phyloP scores from a whole-genome alignment of 2,888 invertebrate species.

The Chydorus sphaericus region DNA sequence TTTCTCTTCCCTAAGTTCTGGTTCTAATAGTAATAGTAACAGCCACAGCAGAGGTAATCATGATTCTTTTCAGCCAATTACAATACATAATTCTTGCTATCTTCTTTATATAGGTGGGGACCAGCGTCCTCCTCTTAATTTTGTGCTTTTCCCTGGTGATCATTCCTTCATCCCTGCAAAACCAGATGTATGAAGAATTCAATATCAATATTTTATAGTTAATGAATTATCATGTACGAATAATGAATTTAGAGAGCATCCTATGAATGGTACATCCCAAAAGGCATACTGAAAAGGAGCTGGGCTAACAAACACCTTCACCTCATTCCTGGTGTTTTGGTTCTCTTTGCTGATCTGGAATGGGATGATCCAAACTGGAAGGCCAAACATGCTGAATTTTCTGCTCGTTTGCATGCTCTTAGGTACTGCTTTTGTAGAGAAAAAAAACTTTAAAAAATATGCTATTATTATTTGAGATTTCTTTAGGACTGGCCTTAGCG shows the following conservation, averaged over 20 bases:
- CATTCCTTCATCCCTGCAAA: conserved; percentile 78
- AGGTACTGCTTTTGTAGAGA: too few relatives aligned
- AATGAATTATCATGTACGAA: neutral
- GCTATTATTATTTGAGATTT: neutral
- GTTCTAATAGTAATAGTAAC: too few relatives aligned
- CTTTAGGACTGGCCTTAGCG: conserved; percentile 19
- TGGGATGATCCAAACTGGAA: conserved; percentile 93
- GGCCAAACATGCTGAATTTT: conserved; percentile 87
- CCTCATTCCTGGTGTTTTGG: conserved; percentile 79
- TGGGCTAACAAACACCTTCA: conserved; percentile 91
- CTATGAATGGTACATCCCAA: conserved; percentile 90
- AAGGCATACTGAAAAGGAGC: conserved; percentile 81
- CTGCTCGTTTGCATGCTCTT: conserved; percentile 60
- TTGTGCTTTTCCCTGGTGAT: conserved; percentile 62
- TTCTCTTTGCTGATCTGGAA: conserved; percentile 90
- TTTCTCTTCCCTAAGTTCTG: conserved; percentile 66
- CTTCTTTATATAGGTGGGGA: too few relatives aligned
- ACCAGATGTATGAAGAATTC: conserved; percentile 38
- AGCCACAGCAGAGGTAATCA: too few relatives aligned
- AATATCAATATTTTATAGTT: conserved; percentile 10
- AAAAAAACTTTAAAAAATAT: neutral
- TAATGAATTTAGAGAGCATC: conserved; percentile 48
- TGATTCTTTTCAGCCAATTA: too few relatives aligned
- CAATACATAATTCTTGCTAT: too few relatives aligned
- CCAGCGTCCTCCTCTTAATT: conserved; percentile 68